These are phyloP conservation scores for Platypus cylindrus DNA, from an alignment of 2,888 invertebrate genomes.

Conservation along the genomic window DNA sequence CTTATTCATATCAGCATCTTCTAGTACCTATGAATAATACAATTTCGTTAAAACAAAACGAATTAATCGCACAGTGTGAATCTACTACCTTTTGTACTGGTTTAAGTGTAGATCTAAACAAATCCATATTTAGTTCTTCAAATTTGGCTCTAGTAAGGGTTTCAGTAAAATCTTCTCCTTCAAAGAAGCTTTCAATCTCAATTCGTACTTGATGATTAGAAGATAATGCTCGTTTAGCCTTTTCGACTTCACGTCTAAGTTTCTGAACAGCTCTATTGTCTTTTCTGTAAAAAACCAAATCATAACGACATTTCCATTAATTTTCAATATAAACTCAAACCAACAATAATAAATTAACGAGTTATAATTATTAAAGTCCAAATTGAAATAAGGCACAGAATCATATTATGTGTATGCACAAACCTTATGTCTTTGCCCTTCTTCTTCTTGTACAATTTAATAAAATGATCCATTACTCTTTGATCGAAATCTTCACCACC, in stretches of 20 bases:
- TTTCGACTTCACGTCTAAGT: conserved; percentile 91
- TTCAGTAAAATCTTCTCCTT: conserved; percentile 97
- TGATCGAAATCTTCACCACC: conserved; percentile 99
- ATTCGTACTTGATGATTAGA: conserved; percentile 92
- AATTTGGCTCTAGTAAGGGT: conserved; percentile 96
- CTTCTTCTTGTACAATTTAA: conserved; percentile 94
- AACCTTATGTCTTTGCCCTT: conserved; percentile 88
- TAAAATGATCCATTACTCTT: conserved; percentile 95
- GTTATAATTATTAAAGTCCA: not conserved
- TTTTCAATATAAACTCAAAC: too few species aligned
- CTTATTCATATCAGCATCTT: conserved; percentile 98
- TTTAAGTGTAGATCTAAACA: conserved; percentile 70
- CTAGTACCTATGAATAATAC: conserved; percentile 39
- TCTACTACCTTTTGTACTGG: conserved; percentile 92
- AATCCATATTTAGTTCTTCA: conserved; percentile 88
- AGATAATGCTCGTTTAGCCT: conserved; percentile 92
- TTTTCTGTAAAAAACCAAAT: conserved; percentile 10
- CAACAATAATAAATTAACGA: too few species aligned
- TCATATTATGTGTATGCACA: conserved; percentile 45
- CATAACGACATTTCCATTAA: too few species aligned
- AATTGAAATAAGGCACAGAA: not conserved
- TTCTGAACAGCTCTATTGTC: conserved; percentile 85
- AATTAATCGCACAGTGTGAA: not conserved
- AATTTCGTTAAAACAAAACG: conserved; percentile 3
- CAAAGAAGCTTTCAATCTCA: conserved; percentile 97